phyloP scores from a whole-genome alignment of 2,113 vertebrate genomes.

The Periophthalmus modestus region DNA sequence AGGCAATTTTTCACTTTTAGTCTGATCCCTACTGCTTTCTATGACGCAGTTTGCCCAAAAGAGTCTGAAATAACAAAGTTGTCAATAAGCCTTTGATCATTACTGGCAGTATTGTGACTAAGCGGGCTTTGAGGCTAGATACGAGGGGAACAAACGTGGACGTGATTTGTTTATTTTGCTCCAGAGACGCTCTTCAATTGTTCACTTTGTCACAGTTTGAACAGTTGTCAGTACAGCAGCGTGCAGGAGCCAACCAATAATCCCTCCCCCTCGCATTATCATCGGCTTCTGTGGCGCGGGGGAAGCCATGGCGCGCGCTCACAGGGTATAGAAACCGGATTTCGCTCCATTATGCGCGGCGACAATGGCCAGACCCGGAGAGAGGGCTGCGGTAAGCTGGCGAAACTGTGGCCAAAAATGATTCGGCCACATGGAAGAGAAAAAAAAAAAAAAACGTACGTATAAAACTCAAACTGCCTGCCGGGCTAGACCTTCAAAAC shows the following conservation, averaged over 20 bases:
- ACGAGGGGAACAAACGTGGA: not conserved
- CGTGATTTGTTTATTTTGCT: slow-evolving; percentile 31
- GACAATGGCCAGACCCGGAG: slow-evolving; percentile 44
- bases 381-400: slow-evolving; percentile 30
- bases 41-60: not conserved
- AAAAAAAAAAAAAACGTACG: slow-evolving; percentile 11
- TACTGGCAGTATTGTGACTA: slow-evolving; percentile 20
- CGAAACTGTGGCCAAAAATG: slow-evolving; percentile 43
- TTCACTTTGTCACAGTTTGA: slow-evolving; percentile 23
- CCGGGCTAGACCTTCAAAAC: slow-evolving; percentile 55
- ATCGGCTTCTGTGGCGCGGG: slow-evolving; percentile 7
- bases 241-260: slow-evolving; percentile 3
- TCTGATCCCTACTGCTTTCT: not conserved
- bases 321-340: slow-evolving; percentile 27
- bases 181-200: slow-evolving; percentile 28
- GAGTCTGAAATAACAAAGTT: slow-evolving; percentile 2
- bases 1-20: too few relatives aligned
- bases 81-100: slow-evolving; percentile 26
- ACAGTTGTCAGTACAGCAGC: slow-evolving; percentile 5
- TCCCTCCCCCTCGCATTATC: slow-evolving; percentile 10
- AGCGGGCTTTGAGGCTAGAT: slow-evolving; percentile 12
- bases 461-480: slow-evolving; percentile 7
- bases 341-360: slow-evolving; percentile 47
- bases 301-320: not conserved
- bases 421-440: slow-evolving; percentile 42